phyloP scores from a whole-genome alignment of 2,888 invertebrate genomes.

The Drosophila diplacantha region DNA sequence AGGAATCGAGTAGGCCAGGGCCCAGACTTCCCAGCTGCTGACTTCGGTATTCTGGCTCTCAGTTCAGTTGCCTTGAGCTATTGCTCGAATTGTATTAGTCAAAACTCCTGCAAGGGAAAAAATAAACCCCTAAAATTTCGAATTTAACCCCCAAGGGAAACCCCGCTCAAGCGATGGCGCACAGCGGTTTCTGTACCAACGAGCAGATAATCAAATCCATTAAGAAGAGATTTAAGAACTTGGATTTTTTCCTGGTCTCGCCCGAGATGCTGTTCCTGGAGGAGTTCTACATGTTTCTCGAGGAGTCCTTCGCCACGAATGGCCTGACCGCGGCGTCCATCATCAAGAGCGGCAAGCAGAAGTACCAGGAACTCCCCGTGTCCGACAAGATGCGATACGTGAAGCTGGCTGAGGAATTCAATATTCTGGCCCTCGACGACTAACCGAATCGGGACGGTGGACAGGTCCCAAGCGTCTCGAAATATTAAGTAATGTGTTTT shows the following conservation, averaged over 20 bases:
- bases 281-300: constrained; percentile 23
- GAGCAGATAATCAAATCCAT: constrained; percentile 31
- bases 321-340: neutral
- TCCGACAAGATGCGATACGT: constrained; percentile 23
- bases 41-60: neutral
- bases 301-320: constrained; percentile 12
- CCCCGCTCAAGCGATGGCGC: constrained; percentile 28
- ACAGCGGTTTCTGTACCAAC: constrained; percentile 38
- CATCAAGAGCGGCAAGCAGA: neutral
- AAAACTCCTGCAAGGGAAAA: neutral
- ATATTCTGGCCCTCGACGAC: neutral
- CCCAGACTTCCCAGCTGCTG: neutral
- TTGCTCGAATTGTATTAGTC: neutral
- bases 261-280: constrained; percentile 38
- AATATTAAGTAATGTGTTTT: neutral
- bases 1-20: constrained; percentile 8
- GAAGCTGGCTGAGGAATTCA: constrained; percentile 5
- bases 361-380: constrained; percentile 18
- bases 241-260: neutral
- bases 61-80: neutral
- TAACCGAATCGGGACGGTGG: neutral
- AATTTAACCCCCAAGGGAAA: neutral
- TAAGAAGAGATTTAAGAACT: constrained; percentile 19
- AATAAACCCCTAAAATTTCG: neutral
- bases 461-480: neutral